These are phyloP conservation scores for Ridgeia piscesae DNA, from an alignment of 1,140 invertebrate genomes.

Conservation along the genomic window DNA sequence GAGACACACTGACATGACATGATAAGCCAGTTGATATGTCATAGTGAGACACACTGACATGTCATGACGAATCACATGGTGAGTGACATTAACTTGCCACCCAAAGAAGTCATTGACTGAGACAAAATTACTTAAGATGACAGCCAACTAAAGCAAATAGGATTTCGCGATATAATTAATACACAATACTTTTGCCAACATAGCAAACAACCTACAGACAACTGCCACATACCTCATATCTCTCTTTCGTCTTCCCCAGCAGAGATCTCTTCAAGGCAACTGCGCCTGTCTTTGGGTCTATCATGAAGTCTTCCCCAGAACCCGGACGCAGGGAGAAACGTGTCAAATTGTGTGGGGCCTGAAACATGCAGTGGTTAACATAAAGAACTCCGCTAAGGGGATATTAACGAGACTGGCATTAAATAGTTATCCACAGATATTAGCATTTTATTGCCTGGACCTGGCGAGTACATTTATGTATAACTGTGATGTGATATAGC, in stretches of 20 bases:
- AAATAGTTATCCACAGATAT: neutral
- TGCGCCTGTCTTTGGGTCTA: conserved; percentile 36
- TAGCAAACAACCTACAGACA: neutral
- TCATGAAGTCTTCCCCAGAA: conserved; percentile 31
- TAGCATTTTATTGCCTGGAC: neutral
- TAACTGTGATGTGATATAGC: too few relatives aligned
- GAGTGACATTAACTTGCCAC: too few relatives aligned
- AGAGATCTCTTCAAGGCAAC: conserved; percentile 32
- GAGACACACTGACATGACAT: neutral
- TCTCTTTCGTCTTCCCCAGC: neutral
- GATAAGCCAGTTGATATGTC: neutral
- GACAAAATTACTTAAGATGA: neutral
- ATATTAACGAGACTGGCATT: neutral
- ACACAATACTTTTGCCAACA: neutral
- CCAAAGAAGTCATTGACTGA: neutral
- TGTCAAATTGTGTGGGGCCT: conserved; percentile 31
- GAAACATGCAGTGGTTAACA: conserved; percentile 1
- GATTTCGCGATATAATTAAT: neutral
- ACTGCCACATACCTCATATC: conserved; percentile 14
- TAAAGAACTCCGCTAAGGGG: neutral
- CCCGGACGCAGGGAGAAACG: conserved; percentile 31
- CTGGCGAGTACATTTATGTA: neutral
- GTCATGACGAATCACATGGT: neutral
- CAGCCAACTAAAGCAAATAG: neutral
- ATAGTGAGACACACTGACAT: neutral